phyloP scores from a whole-genome alignment of 2,113 vertebrate genomes.

The Megaceryle maxima region DNA sequence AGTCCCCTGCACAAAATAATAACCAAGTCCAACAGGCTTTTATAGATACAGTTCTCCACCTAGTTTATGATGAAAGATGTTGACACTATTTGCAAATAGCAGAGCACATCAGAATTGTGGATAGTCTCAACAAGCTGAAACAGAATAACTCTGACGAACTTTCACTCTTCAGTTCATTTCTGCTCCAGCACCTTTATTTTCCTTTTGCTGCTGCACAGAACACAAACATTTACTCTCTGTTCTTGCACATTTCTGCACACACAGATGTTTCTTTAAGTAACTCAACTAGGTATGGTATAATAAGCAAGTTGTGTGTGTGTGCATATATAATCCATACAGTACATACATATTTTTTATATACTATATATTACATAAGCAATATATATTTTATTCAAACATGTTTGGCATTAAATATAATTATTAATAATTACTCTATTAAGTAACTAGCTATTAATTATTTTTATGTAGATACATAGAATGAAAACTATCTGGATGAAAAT shows the following conservation, averaged over 20 bases:
- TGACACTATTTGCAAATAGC: background rate
- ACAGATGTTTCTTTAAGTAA: background rate
- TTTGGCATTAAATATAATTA: background rate
- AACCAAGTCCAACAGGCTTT: background rate
- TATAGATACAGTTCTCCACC: background rate
- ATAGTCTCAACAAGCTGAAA: background rate
- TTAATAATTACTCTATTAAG: background rate
- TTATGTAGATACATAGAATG: background rate
- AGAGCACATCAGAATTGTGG: background rate
- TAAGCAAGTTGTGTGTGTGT: background rate
- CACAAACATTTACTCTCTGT: background rate
- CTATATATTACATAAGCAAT: background rate
- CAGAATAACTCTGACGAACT: background rate
- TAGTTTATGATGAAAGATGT: background rate
- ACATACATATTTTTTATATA: background rate
- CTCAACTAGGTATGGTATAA: background rate
- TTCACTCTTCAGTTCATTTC: background rate
- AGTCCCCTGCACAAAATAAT: background rate
- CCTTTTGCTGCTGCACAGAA: background rate
- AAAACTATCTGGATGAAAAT: background rate
- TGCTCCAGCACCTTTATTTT: background rate
- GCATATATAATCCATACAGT: fast-evolving
- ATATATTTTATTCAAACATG: background rate
- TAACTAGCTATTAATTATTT: background rate
- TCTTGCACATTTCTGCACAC: background rate